Percentiles rank a stretch among this genome's conserved stretches.
phyloP scores from a whole-genome alignment of 1,140 invertebrate genomes.

The Potamilus streckersoni region DNA sequence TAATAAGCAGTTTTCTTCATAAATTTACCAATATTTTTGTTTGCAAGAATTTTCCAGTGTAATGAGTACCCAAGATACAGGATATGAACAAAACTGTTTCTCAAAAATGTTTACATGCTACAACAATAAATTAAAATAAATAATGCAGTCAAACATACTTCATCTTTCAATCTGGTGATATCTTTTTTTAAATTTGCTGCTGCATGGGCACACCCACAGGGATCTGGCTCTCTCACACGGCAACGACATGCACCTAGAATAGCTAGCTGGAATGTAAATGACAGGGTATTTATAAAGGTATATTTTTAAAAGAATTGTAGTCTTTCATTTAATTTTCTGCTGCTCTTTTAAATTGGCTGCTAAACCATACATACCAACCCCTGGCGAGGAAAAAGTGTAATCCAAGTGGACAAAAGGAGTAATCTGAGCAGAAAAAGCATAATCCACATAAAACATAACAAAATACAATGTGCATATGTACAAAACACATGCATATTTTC shows the following conservation, averaged over 20 bases:
- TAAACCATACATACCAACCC: neutral
- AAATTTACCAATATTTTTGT: too few species aligned
- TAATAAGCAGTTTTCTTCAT: too few species aligned
- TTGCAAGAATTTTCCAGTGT: too few species aligned
- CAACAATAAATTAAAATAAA: neutral
- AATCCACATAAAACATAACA: too few species aligned
- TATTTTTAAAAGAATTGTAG: neutral
- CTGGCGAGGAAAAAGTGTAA: neutral
- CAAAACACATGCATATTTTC: too few species aligned
- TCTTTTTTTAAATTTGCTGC: conserved; percentile 61
- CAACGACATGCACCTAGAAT: conserved; percentile 65
- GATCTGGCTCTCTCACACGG: conserved; percentile 48
- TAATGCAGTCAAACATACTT: conserved; percentile 38
- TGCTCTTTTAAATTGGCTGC: neutral
- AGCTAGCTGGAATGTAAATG: conserved; percentile 49
- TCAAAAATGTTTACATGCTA: neutral
- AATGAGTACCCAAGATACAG: neutral
- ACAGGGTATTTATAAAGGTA: conserved; percentile 2
- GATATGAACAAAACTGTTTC: neutral
- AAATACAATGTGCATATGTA: too few species aligned
- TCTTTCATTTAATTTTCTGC: neutral
- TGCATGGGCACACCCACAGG: conserved; percentile 64
- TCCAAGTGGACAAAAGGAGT: too few species aligned
- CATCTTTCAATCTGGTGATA: conserved; percentile 51
- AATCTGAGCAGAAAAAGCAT: too few species aligned